Evolutionary conservation across 2,113 vertebrate species (phyloP).

Genomic region (Ictidomys tridecemlineatus): DNA sequence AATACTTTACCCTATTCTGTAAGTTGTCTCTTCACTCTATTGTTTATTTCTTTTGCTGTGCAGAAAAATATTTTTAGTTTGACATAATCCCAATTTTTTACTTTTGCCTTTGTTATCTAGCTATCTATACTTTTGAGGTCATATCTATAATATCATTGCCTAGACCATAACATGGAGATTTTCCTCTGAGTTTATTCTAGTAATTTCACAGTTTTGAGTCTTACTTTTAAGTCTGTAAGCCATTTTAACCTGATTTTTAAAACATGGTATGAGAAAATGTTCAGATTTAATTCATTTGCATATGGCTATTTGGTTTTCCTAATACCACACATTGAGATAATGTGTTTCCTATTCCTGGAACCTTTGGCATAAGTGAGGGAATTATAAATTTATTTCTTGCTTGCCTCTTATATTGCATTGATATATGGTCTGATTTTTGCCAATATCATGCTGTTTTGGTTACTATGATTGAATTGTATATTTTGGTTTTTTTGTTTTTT

Average conservation of each 20-base stretch:
- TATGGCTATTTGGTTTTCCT: not conserved
- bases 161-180: not conserved
- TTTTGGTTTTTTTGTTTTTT: no score
- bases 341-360: not conserved
- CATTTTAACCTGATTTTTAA: not conserved
- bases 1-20: not conserved
- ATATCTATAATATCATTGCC: not conserved
- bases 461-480: not conserved
- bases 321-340: not conserved
- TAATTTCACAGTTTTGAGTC: not conserved
- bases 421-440: not conserved
- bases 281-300: not conserved
- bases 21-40: not conserved
- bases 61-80: not conserved
- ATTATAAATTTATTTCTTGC: slow-evolving; percentile 10
- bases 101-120: not conserved
- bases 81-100: not conserved
- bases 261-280: not conserved
- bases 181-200: not conserved
- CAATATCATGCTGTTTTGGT: not conserved
- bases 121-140: not conserved
- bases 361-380: not conserved
- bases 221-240: not conserved
- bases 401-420: not conserved
- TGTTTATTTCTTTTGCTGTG: not conserved